These are phyloP conservation scores for Andrena fulva DNA, from an alignment of 2,888 invertebrate genomes.

Conservation along the genomic window DNA sequence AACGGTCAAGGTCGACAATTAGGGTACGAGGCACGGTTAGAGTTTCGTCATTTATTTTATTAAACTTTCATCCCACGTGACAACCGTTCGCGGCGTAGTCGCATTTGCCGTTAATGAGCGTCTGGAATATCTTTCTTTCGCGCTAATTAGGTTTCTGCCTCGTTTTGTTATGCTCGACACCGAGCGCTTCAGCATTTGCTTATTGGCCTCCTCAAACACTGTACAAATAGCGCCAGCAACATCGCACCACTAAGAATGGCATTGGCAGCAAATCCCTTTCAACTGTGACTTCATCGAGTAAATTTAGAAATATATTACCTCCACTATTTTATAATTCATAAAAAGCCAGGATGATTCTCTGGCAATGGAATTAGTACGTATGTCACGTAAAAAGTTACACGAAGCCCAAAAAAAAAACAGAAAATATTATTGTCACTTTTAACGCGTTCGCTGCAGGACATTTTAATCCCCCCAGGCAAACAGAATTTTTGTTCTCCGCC, in stretches of 20 bases:
- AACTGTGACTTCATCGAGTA: no score
- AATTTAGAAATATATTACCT: no score
- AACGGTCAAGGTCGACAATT: conserved; percentile 16
- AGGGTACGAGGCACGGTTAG: not conserved
- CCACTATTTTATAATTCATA: no score
- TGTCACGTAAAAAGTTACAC: no score
- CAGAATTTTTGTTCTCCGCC: no score
- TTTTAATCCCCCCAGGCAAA: no score
- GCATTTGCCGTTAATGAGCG: conserved; percentile 37
- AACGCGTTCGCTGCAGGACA: no score
- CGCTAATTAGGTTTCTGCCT: conserved; percentile 46
- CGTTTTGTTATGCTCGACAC: conserved; percentile 21
- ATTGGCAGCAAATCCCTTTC: not conserved
- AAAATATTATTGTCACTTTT: no score
- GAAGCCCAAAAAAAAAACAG: no score
- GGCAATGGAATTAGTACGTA: no score
- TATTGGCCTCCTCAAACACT: conserved; percentile 32
- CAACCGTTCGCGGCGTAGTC: not conserved
- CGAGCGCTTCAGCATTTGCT: conserved; percentile 39
- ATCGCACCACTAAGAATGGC: not conserved
- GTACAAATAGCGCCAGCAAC: conserved; percentile 3
- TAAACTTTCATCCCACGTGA: conserved; percentile 39
- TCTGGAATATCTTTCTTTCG: conserved; percentile 18
- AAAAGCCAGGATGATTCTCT: no score
- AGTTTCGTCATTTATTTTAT: conserved; percentile 31